These are phyloP conservation scores for Enteromius trimaculatus DNA, from an alignment of 2,797 vertebrate genomes.

Conservation along the genomic window DNA sequence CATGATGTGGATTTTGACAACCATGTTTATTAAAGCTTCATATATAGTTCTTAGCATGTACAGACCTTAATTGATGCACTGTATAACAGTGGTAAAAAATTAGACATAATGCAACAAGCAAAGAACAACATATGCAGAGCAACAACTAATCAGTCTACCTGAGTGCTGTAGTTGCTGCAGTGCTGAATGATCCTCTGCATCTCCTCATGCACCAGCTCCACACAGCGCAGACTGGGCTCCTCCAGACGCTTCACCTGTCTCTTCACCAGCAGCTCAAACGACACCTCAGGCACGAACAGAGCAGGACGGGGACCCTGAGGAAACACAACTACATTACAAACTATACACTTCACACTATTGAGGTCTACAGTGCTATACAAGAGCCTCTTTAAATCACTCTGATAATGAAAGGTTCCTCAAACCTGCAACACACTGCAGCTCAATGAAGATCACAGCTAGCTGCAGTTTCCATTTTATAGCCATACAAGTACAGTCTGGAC, in stretches of 20 bases:
- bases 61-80: background rate
- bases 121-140: background rate
- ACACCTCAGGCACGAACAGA: slow-evolving; percentile 96
- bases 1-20: too few species aligned
- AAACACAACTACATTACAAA: slow-evolving; percentile 22
- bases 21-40: background rate
- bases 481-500: background rate
- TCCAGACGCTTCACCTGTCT: slow-evolving; percentile 97
- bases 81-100: background rate
- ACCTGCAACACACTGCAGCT: background rate
- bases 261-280: slow-evolving; percentile 96
- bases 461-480: background rate
- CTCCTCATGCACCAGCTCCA: slow-evolving; percentile 98
- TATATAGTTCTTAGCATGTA: background rate
- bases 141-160: slow-evolving; percentile 60
- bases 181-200: slow-evolving; percentile 99
- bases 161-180: slow-evolving; percentile 87
- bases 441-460: background rate
- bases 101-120: too few species aligned
- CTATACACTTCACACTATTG: background rate
- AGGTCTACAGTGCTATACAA: background rate
- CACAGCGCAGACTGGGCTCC: slow-evolving; percentile 95
- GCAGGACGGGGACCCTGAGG: slow-evolving; percentile 93
- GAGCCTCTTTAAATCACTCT: background rate
- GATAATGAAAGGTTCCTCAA: slow-evolving; percentile 7